These are phyloP conservation scores for Bursaphelenchus mucronatus DNA, from an alignment of 1,140 invertebrate genomes.

Conservation along the genomic window DNA sequence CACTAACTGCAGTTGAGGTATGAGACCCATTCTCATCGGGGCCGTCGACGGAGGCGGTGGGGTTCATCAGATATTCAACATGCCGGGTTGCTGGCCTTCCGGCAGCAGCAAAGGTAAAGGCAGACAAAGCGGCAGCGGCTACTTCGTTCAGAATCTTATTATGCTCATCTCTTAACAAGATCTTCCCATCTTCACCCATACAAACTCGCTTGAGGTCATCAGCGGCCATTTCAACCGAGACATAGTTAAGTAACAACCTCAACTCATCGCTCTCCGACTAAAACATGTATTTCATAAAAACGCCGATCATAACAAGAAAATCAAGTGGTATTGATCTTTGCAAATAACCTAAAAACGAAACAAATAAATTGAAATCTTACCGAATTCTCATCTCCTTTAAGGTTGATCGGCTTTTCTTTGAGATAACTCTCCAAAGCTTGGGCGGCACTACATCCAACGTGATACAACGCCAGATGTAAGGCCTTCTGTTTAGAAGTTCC, in stretches of 20 bases:
- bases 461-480: constrained; percentile 34
- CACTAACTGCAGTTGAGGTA: background rate
- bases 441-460: constrained; percentile 41
- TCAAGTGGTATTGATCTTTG: background rate
- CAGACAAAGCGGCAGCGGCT: constrained; percentile 37
- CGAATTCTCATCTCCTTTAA: background rate
- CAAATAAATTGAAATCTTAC: constrained; percentile 3
- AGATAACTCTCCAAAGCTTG: constrained; percentile 35
- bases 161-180: constrained; percentile 7
- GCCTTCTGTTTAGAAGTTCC: constrained; percentile 31
- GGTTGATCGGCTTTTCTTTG: constrained; percentile 15
- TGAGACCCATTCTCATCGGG: constrained; percentile 14
- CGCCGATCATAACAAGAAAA: background rate
- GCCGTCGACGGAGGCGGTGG: constrained; percentile 31
- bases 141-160: constrained; percentile 35
- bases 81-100: constrained; percentile 35
- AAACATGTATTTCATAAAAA: constrained; percentile 8
- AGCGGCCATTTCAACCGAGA: constrained; percentile 19
- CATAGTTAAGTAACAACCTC: constrained; percentile 14
- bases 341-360: background rate
- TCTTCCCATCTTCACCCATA: constrained; percentile 8
- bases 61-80: constrained; percentile 33
- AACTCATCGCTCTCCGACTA: constrained; percentile 21
- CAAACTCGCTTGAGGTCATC: constrained; percentile 11
- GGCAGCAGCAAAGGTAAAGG: constrained; percentile 34